Evolutionary conservation across 2,113 vertebrate species (phyloP).

Genomic region (Azemiops feae): DNA sequence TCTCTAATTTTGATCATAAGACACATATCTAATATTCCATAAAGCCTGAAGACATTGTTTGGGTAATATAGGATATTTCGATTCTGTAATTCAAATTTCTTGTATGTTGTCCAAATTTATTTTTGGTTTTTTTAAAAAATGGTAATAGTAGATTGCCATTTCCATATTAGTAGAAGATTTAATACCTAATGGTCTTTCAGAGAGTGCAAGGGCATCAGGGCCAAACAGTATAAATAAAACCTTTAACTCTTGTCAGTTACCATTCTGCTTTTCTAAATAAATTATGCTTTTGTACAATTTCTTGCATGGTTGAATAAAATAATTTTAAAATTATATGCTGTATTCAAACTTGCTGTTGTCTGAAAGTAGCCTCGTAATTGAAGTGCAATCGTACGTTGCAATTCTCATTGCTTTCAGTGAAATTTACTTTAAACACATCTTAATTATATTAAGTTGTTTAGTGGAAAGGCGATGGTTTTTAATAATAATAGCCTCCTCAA

Average conservation of each 20-base stretch:
- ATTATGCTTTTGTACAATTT: background rate
- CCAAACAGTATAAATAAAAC: background rate
- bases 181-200: background rate
- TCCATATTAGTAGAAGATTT: background rate
- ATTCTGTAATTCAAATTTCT: background rate
- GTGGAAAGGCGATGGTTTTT: background rate
- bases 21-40: background rate
- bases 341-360: background rate
- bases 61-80: background rate
- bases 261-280: background rate
- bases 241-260: background rate
- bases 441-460: background rate
- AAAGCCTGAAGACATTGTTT: background rate
- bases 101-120: background rate
- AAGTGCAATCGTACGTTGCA: background rate
- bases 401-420: background rate
- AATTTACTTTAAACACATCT: background rate
- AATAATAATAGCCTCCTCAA: background rate
- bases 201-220: background rate
- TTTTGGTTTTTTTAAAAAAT: background rate
- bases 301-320: background rate
- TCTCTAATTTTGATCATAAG: background rate
- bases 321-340: background rate
- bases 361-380: background rate
- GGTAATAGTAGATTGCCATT: background rate